These are phyloP conservation scores for Microcebus tavaratra DNA, from an alignment of 2,113 vertebrate genomes.

Conservation along the genomic window DNA sequence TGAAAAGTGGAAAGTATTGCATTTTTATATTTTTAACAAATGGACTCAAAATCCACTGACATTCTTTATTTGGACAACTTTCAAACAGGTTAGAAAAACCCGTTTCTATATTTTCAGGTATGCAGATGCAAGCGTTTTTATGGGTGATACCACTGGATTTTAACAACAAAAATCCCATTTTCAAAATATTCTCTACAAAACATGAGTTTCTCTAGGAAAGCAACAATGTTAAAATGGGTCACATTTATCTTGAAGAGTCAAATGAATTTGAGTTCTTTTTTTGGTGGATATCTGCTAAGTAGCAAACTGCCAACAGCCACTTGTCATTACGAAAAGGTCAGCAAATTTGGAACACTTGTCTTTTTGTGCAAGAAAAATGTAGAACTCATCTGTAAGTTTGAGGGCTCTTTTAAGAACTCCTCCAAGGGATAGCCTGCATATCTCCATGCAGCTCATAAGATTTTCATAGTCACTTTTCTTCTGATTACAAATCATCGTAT, in stretches of 20 bases:
- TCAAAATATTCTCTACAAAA: neutral
- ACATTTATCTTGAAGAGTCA: neutral
- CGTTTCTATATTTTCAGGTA: neutral
- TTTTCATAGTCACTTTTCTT: neutral
- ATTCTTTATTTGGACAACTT: conserved; percentile 33
- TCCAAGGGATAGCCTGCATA: neutral
- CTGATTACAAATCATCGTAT: neutral
- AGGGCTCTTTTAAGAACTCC: neutral
- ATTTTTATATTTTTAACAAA: conserved; percentile 52
- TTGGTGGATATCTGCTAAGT: neutral
- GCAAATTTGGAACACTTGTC: neutral
- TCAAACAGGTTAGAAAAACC: neutral
- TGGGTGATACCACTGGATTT: neutral
- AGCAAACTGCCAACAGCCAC: neutral
- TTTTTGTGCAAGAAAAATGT: neutral
- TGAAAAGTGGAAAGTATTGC: conserved; percentile 18
- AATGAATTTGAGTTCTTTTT: neutral
- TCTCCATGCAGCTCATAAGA: neutral
- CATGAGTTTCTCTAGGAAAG: neutral
- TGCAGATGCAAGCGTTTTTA: neutral
- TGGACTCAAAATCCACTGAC: neutral
- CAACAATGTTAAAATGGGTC: neutral
- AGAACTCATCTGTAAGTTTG: neutral
- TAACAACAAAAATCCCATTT: neutral
- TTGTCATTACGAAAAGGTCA: neutral